A percentile compares a stretch with the other conserved stretches of the same genome.
These are phyloP conservation scores for Hirtodrosophila duncani DNA, from an alignment of 2,888 invertebrate species.

Conservation along the genomic window DNA sequence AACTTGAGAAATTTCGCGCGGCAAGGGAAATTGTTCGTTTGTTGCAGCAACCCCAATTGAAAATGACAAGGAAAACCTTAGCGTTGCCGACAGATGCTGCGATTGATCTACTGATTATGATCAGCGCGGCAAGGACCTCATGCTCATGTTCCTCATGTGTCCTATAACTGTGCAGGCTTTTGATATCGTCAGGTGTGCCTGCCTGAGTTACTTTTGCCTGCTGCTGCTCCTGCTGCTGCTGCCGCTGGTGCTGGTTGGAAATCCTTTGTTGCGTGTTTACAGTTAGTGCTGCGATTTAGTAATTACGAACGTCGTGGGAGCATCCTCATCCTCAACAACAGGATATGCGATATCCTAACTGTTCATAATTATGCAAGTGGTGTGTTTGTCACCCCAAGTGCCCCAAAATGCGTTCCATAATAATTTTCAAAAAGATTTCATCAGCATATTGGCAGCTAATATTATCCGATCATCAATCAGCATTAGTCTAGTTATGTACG, in stretches of 20 bases:
- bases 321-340: constrained; percentile 34
- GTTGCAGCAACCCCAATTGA: constrained; percentile 44
- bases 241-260: constrained; percentile 41
- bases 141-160: constrained; percentile 41
- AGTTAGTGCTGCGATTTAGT: constrained; percentile 43
- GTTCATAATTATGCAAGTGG: constrained; percentile 59
- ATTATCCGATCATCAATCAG: constrained; percentile 60
- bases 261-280: constrained; percentile 69
- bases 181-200: constrained; percentile 67
- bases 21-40: constrained; percentile 42
- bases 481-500: constrained; percentile 49
- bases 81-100: constrained; percentile 57
- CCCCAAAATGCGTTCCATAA: no score
- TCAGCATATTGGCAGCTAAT: no score
- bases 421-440: no score
- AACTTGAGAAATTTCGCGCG: constrained; percentile 69
- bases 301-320: constrained; percentile 45
- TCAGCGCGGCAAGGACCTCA: constrained; percentile 38
- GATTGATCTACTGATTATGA: constrained; percentile 41
- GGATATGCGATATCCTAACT: constrained; percentile 57
- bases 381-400: constrained; percentile 9
- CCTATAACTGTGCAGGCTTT: constrained; percentile 64
- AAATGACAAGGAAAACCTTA: constrained; percentile 33
- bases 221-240: constrained; percentile 32
- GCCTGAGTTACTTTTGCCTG: constrained; percentile 17